Evolutionary conservation across 1,140 invertebrate species (phyloP), one percentile per base, ranked within the genome.

Genomic region (Cecropterus lyciades): DNA sequence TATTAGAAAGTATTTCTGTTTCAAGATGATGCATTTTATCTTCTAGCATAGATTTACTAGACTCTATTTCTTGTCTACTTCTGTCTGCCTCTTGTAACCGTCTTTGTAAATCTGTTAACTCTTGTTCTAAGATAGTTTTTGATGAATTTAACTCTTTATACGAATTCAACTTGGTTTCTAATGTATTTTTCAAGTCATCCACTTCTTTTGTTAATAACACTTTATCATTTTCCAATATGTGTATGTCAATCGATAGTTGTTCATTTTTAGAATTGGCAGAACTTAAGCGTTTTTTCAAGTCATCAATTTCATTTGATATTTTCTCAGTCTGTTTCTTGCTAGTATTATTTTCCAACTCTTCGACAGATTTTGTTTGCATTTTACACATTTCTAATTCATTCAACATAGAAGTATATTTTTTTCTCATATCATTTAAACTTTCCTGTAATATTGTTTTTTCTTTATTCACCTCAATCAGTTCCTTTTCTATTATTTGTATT

Each of bases 171-270:
- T 77, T 82, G 42, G 76, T 52, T 55, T 77, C 65, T 55, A 88
- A 59, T 13, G 69, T 49, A 46, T 80, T 70, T 72, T 80, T 87
- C 11, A 92, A 67, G 37, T 92, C 89, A 65, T 85, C 82, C 16
- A 92, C 67, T 75, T 92, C 75, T 71, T 87, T 91, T 17, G 78
- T 83, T 13, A 92, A 70, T 45, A 92, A 75, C 7, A 92, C 82
- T 78, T 92, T 93, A 71, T 92, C 91, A 75, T 93, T 92, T 80
- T 92, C 89, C 16, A 87, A 60, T 27, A 92, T 91, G 65, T 85
- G 85, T 24, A 88, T 74, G 72, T 92, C 90, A 64, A 93, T 93
- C 43, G 80, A 80, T 1, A 85, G 65, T 70, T 93, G 84, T 67
- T 92, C 92, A 65, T 84, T 91, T 75, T 91, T 89, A 27, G 86